phyloP scores from a whole-genome alignment of 2,113 vertebrate species.

The Madoqua kirkii region DNA sequence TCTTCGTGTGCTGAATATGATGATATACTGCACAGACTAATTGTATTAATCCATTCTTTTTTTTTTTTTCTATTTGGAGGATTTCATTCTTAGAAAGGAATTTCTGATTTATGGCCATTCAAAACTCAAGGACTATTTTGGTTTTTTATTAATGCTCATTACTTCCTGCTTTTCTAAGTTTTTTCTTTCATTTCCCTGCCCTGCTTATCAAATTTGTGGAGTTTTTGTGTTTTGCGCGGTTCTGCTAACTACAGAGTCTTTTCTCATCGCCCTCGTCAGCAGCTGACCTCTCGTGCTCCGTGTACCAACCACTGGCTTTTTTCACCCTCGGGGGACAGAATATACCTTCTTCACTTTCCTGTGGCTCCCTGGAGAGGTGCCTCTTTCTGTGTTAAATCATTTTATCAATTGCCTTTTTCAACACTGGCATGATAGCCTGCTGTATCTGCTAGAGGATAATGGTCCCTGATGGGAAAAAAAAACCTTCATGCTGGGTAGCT shows the following conservation, averaged over 20 bases:
- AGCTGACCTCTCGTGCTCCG: background rate
- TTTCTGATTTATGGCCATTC: background rate
- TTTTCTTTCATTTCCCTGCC: background rate
- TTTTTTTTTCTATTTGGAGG: background rate
- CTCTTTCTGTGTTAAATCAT: slow-evolving; percentile 22
- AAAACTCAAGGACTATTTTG: background rate
- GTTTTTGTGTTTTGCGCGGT: background rate
- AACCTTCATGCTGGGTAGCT: background rate
- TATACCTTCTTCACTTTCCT: background rate
- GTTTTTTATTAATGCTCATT: background rate
- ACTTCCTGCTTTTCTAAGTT: background rate
- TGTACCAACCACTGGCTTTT: background rate
- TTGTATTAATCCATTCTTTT: background rate
- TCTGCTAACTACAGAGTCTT: background rate
- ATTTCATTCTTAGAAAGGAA: background rate
- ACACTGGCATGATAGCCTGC: background rate
- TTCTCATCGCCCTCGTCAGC: background rate
- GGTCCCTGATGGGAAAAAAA: background rate
- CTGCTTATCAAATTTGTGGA: background rate
- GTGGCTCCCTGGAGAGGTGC: background rate
- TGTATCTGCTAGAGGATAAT: background rate
- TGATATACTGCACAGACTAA: background rate
- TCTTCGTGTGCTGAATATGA: background rate
- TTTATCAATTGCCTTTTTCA: slow-evolving; percentile 29
- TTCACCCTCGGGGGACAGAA: background rate